These are phyloP conservation scores for Bufo bufo DNA, from an alignment of 2,113 vertebrate genomes.

Conservation along the genomic window DNA sequence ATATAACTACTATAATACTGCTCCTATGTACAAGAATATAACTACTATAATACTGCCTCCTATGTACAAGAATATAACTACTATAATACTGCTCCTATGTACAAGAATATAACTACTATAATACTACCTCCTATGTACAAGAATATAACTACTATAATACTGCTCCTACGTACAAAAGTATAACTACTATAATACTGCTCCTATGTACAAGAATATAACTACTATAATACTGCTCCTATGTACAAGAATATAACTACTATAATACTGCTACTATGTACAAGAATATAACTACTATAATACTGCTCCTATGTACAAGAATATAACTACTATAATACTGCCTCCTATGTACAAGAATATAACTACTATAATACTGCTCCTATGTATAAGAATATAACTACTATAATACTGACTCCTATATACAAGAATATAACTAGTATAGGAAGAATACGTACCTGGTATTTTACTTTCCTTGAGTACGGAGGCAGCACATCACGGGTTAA, in stretches of 20 bases:
- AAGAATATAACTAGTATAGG: background rate
- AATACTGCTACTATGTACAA: background rate
- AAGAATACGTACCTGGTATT: no score
- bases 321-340: constrained; percentile 1
- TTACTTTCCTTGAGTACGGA: no score
- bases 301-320: background rate
- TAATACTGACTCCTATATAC: background rate
- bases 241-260: constrained; percentile 7
- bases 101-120: constrained; percentile 9
- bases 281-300: constrained; percentile 6
- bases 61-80: constrained; percentile 6
- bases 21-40: constrained; percentile 3
- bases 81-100: constrained; percentile 10
- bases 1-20: constrained; percentile 16
- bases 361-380: background rate
- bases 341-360: background rate
- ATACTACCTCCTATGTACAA: background rate
- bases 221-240: background rate
- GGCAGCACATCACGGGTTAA: no score
- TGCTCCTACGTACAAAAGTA: background rate
- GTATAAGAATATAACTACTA: background rate
- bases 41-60: constrained; percentile 11
- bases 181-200: constrained; percentile 10
- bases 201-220: background rate
- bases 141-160: constrained; percentile 16